Evolutionary conservation across 2,888 invertebrate genomes (phyloP), one percentile per base, ranked within the genome.

Genomic region (Chouioia cunea): DNA sequence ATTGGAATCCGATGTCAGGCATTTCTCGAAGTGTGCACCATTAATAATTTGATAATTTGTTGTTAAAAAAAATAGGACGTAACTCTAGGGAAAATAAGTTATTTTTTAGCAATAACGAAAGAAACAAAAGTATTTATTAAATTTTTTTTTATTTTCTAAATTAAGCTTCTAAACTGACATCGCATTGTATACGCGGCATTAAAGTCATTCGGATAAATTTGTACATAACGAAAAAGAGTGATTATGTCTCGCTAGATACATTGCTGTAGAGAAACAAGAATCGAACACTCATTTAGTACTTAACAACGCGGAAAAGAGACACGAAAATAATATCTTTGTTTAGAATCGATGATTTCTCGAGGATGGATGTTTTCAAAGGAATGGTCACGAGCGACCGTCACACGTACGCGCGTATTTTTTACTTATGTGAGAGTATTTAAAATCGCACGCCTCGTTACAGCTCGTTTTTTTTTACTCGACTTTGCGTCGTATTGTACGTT

Each of bases 331-430:
- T 36, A 12, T 36, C 36, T 36, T 36, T 36, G 36, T 36, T 57
- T 50, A 43, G 10, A 20, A 20, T 65, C 16, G 18, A 44, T n/a
- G 12, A 36, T 47, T 14, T 48, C n/a, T 43, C 14, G 27, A 54
- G 23, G 14, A 50, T 50, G 10, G 10, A 36, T 36, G 36, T 12
- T 36, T 36, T 36, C 12, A 16, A 56, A 65, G 27, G 20, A 47
- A 14, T 4, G 23, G 44, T 23, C 12, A 44, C 44, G 56, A 48
- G 22, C 48, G 50, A 47, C 4, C 43, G 8, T 23, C 20, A 15
- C n/a, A 18, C 54, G 57, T 54, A 67, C 59, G 54, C 47, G 27
- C 15, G 20, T 60, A 54, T 22, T 60, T 67, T 60, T 67, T 67
- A 67, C 47, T 54, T 54, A 53, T n/a, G 54, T 54, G 53, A n/a